phyloP scores from a whole-genome alignment of 30 jellyfish, hydroid and myxozoan genomes.

The Turritopsis rubra region DNA sequence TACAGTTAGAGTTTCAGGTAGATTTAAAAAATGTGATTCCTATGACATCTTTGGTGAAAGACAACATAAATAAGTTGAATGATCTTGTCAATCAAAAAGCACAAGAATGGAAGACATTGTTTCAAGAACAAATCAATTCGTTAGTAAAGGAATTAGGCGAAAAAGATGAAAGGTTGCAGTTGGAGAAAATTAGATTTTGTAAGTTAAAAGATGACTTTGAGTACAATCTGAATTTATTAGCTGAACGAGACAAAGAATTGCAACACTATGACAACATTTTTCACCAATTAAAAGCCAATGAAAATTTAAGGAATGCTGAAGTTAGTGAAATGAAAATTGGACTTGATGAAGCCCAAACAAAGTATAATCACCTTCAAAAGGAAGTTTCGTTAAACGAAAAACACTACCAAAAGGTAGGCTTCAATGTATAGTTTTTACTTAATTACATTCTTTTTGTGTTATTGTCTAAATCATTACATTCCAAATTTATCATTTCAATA shows the following conservation, averaged over 20 bases:
- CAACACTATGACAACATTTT: conserved; percentile 37
- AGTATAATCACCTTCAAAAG: conserved; percentile 17
- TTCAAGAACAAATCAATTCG: conserved; percentile 32
- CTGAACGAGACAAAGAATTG: conserved; percentile 68
- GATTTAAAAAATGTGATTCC: not conserved
- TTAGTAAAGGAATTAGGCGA: conserved; percentile 44
- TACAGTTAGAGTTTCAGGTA: not conserved
- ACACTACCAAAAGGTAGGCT: conserved; percentile 13
- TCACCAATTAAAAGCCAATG: conserved; percentile 38
- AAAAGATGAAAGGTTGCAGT: conserved; percentile 40
- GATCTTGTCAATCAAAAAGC: conserved; percentile 56
- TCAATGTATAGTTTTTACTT: not conserved
- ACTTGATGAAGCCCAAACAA: conserved; percentile 35
- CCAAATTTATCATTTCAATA: not conserved
- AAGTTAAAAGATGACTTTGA: conserved; percentile 61
- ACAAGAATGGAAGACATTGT: conserved; percentile 48
- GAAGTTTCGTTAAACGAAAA: conserved; percentile 35
- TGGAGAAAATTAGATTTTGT: conserved; percentile 48
- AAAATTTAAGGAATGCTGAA: conserved; percentile 26
- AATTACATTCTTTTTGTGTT: too few relatives aligned
- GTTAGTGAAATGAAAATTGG: conserved; percentile 56
- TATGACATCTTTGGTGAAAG: conserved; percentile 15
- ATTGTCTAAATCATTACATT: too few relatives aligned
- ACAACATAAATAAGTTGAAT: conserved; percentile 9
- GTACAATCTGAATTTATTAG: conserved; percentile 49